Base-by-base conservation (phyloP, 2,113 vertebrate genomes). In the Bujurquina vittata region DNA sequence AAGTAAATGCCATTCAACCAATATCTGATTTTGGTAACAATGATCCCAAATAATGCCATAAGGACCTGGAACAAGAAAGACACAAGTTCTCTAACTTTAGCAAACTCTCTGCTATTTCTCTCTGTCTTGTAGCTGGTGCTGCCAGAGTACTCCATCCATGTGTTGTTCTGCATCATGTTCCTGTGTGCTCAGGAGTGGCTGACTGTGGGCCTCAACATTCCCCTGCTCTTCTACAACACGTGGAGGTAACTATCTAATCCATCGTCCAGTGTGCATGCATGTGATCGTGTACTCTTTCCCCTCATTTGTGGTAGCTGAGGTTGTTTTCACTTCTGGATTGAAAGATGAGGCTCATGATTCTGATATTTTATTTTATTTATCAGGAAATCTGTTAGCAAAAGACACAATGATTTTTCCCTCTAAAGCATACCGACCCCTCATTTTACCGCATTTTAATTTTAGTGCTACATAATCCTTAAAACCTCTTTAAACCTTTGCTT, bases 151-250 rank as follows among this genome's bases (percentile, higher is more conserved):
- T 99, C 97, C 79, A 99, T 99, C 94, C 98, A 99, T 89, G 97
- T 96, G 77, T 97, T 99, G 81, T 99, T 99, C 96, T 99, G 98
- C 88, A 96, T 99, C 88, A 99, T 99, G 98, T 99, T 99, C 95
- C 94, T 99, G 81, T 99, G 98, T 7, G 97, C 98, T 10, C 98
- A 98, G 54, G 97, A 99, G 92, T 99, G 98, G 98, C 96, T 99
- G 73, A 99, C 98, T 0, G 96, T 99, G 83, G 98, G 98, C 1
- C 96, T 99, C 81, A 99, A 99, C 33, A 94, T 97, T 75, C 98
- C 98, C 4, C 94, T 99, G 43, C 97, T 99, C 76, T 98, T 99
- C 95, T 99, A 99, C 92, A 98, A 99, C 93, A 97, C 98, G 23
- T 99, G 98, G 98, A 98, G 98, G 98, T 99, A 95, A 97, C 83